Evolutionary conservation across 1,140 invertebrate species (phyloP).

Genomic region (Megalonaias nervosa): DNA sequence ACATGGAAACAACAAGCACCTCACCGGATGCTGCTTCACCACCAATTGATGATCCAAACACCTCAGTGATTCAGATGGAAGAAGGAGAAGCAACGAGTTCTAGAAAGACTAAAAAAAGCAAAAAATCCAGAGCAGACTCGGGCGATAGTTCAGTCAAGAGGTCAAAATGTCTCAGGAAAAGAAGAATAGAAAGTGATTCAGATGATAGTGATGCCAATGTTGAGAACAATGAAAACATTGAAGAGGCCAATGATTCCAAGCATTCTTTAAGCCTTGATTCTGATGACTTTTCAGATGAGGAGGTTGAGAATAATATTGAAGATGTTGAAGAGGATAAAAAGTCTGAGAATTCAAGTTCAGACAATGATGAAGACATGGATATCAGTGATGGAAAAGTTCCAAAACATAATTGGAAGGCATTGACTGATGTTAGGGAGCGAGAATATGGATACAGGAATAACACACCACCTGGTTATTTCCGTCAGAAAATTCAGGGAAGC

Average conservation of each 20-base stretch:
- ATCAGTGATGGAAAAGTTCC: conserved; percentile 75
- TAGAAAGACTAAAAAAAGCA: not conserved
- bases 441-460: conserved; percentile 53
- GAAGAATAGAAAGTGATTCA: conserved; percentile 40
- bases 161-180: conserved; percentile 36
- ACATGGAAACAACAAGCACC: not conserved
- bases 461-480: conserved; percentile 75
- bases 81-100: not conserved
- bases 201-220: conserved; percentile 54
- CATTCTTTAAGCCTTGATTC: conserved; percentile 57
- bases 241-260: conserved; percentile 2
- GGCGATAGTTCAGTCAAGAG: conserved; percentile 13
- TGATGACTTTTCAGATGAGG: conserved; percentile 63
- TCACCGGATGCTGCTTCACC: not conserved
- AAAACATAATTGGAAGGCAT: conserved; percentile 79
- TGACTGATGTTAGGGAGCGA: conserved; percentile 66
- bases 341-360: conserved; percentile 18
- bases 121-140: not conserved
- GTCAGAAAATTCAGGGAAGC: conserved; percentile 84
- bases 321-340: conserved; percentile 16
- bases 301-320: conserved; percentile 31
- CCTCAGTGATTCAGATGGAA: not conserved
- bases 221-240: conserved; percentile 10
- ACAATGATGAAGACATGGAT: conserved; percentile 20
- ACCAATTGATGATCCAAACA: not conserved